phyloP scores from a whole-genome alignment of 2,797 vertebrate species.

The Avahi laniger region DNA sequence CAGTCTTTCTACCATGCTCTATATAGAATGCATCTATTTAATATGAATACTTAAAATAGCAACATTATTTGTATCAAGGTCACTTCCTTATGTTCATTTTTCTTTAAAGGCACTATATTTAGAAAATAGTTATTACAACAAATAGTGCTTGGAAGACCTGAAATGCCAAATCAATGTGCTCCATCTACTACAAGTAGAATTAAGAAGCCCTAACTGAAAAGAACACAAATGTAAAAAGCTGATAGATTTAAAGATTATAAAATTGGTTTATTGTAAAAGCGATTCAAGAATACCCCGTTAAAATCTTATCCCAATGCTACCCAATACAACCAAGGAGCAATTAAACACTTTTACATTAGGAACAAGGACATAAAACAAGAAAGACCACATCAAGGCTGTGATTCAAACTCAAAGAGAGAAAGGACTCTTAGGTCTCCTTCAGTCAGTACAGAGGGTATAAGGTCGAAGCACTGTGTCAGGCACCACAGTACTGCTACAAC shows the following conservation, averaged over 20 bases:
- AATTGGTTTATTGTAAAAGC: constrained; percentile 84
- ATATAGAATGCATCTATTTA: constrained; percentile 67
- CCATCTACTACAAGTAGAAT: constrained; percentile 75
- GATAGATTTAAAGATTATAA: constrained; percentile 82
- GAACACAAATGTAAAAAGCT: constrained; percentile 84
- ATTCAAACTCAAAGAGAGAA: constrained; percentile 77
- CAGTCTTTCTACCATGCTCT: constrained; percentile 67
- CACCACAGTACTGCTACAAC: neutral
- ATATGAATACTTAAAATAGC: constrained; percentile 80
- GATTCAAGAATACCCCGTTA: constrained; percentile 88
- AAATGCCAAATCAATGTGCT: constrained; percentile 72
- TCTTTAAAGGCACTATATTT: constrained; percentile 63
- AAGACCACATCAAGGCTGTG: constrained; percentile 76
- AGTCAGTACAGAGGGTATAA: constrained; percentile 34
- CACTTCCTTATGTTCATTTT: neutral
- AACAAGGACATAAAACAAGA: constrained; percentile 75
- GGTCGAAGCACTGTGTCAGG: constrained; percentile 45
- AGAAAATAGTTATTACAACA: constrained; percentile 78
- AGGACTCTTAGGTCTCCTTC: constrained; percentile 60
- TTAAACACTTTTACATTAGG: constrained; percentile 80
- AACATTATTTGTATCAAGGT: constrained; percentile 79
- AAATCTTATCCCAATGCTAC: constrained; percentile 83
- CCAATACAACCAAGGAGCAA: constrained; percentile 80
- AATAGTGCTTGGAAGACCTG: constrained; percentile 73
- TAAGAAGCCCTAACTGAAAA: constrained; percentile 77